These are phyloP conservation scores for Anas bahamensis DNA, from an alignment of 2,797 vertebrate species.

Conservation along the genomic window DNA sequence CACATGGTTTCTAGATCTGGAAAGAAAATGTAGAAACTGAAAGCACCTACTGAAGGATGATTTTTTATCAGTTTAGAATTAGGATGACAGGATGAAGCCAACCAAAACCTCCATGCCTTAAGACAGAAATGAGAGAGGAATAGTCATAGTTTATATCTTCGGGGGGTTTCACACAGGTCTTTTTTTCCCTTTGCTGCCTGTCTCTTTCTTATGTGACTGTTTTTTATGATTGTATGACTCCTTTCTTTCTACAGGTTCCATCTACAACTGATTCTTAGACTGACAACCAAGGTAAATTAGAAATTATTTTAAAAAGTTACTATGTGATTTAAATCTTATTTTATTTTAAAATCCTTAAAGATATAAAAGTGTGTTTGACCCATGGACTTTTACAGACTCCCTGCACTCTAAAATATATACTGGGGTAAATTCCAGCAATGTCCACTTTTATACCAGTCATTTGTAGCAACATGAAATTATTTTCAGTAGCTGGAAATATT, in stretches of 20 bases:
- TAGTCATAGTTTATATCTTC: fast-evolving
- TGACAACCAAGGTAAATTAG: neutral
- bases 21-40: neutral
- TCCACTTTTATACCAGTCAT: neutral
- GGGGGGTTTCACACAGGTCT: neutral
- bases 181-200: neutral
- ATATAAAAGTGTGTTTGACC: neutral
- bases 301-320: neutral
- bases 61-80: neutral
- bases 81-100: neutral
- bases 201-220: neutral
- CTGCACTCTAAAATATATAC: neutral
- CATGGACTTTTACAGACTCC: neutral
- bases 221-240: neutral
- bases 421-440: neutral
- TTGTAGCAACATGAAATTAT: neutral
- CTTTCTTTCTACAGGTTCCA: neutral
- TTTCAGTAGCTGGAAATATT: neutral
- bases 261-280: neutral
- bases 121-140: neutral
- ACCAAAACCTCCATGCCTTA: neutral
- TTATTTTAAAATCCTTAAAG: neutral
- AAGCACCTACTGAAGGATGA: neutral
- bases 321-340: neutral
- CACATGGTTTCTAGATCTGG: neutral